Evolutionary conservation across 2,797 vertebrate species (phyloP).

Genomic region (Pygocentrus nattereri): DNA sequence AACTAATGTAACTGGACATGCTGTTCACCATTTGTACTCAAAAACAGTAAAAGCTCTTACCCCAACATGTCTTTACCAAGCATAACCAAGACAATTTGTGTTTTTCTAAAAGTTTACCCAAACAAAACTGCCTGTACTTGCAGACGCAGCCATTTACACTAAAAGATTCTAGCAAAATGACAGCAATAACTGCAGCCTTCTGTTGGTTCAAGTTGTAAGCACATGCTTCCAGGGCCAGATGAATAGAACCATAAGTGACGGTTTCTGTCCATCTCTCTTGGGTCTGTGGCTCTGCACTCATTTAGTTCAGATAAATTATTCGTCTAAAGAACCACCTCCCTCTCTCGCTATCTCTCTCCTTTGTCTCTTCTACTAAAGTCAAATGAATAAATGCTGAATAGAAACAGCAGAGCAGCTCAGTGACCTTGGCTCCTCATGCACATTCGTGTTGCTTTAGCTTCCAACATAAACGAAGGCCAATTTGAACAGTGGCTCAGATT

Average conservation of each 20-base stretch:
- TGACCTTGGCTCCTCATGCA: neutral
- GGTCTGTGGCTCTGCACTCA: conserved; percentile 1
- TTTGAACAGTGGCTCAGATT: neutral
- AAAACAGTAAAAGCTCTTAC: no score
- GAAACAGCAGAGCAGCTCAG: neutral
- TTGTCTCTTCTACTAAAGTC: neutral
- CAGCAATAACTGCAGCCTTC: no score
- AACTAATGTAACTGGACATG: no score
- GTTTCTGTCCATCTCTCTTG: neutral
- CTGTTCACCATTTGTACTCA: no score
- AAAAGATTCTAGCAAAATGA: no score
- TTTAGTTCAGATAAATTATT: neutral
- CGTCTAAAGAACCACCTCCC: conserved; percentile 22
- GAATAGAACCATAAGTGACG: neutral
- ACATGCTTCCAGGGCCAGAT: no score
- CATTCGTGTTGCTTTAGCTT: neutral
- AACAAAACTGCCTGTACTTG: no score
- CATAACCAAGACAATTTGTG: no score
- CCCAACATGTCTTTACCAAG: no score
- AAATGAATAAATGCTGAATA: neutral
- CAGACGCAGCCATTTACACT: no score
- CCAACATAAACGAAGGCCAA: neutral
- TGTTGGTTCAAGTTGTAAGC: no score
- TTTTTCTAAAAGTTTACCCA: no score
- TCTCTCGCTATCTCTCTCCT: neutral